Evolutionary conservation across 2,888 invertebrate genomes (phyloP), one percentile per base, ranked within the genome.

Genomic region (Sphaerophoria rueppellii): DNA sequence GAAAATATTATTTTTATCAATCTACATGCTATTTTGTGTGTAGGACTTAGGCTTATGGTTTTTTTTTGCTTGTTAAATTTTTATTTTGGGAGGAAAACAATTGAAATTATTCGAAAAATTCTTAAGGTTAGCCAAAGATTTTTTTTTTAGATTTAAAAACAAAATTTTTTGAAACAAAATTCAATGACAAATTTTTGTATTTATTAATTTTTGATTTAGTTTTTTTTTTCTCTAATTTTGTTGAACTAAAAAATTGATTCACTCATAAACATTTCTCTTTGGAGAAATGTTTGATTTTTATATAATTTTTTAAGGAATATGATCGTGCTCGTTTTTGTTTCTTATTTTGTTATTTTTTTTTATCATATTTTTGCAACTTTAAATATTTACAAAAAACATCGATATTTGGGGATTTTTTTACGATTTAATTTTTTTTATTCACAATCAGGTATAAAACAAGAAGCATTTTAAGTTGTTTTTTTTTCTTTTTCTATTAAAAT

Each of bases 271-370:
- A 81, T 81, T 50, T 43, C 65, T 65, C 80, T 48, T 50, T 55
- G 54, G 77, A 73, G 77, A 81, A 81, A 81, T 86, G 86, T 77
- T 78, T 65, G 54, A 46, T 57, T 70, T 81, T 81, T 77, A 74
- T 86, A 82, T 86, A 86, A 86, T 71, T 81, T 86, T 88, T 88
- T 88, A 88, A 89, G 89, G 89, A 89, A 89, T 89, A 89, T 89
- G 89, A 88, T 88, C 89, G 89, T 89, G 89, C 89, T 89, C 89
- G 87, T 89, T 88, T 87, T 87, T 87, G 88, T 88, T 87, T 86
- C 83, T 85, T 88, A 78, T 80, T 72, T 85, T 76, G 57, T 67
- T 82, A 87, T 71, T 81, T 80, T 65, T 86, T 86, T 50, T 74
- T 75, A 58, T 71, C 65, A 24, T 74, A 63, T 74, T 37, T 48